Conservation (phyloP, 2,113 vertebrate genomes). For the Corvus moneduloides region DNA sequence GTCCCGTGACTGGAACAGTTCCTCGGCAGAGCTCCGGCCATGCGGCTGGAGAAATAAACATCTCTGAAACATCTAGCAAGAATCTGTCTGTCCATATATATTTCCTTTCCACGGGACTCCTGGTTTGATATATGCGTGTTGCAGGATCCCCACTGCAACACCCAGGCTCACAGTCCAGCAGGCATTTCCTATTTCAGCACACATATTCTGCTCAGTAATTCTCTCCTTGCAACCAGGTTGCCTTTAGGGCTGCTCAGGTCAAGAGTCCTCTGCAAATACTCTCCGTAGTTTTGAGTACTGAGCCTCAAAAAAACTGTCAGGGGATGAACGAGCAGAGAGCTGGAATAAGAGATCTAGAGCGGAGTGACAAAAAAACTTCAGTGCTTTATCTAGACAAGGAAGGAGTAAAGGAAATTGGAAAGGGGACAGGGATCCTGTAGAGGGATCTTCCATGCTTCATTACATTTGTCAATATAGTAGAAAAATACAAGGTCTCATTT, state of each 20-base stretch:
- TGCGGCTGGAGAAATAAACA: too few relatives aligned
- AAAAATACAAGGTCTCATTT: not conserved
- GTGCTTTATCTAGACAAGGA: not conserved
- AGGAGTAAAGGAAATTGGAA: not conserved
- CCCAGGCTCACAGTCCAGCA: not conserved
- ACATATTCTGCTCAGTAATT: not conserved
- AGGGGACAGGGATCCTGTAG: not conserved
- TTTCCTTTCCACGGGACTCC: too few relatives aligned
- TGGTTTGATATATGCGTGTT: too few relatives aligned
- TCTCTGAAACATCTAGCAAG: too few relatives aligned
- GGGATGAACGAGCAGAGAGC: not conserved
- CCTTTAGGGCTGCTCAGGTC: not conserved
- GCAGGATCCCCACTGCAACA: too few relatives aligned
- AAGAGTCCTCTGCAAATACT: not conserved
- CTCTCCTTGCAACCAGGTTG: not conserved
- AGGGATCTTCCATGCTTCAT: not conserved
- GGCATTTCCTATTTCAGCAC: not conserved
- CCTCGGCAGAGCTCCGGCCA: too few relatives aligned
- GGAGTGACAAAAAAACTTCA: not conserved
- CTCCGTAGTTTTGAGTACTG: not conserved
- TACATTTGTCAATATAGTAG: not conserved
- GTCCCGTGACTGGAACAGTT: too few relatives aligned
- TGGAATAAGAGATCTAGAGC: not conserved
- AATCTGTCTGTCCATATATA: too few relatives aligned
- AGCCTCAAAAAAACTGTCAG: not conserved